Percentiles rank a stretch among this genome's conserved stretches.
Evolutionary conservation across 2,797 vertebrate genomes (phyloP).

Genomic region (Falco rusticolus): DNA sequence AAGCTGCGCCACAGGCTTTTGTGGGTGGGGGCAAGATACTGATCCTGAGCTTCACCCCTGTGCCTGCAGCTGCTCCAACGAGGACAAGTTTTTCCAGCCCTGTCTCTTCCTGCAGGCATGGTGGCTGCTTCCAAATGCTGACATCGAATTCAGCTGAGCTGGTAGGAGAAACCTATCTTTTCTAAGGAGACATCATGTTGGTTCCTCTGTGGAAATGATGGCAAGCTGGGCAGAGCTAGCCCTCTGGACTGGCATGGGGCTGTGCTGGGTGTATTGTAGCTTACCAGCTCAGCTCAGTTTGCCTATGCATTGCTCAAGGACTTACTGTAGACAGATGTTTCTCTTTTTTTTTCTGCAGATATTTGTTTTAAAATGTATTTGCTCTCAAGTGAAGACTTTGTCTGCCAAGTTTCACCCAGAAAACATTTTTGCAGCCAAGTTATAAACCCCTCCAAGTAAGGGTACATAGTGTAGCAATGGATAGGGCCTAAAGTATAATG

Average conservation of each 20-base stretch:
- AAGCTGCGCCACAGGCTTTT: neutral
- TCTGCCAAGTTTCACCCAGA: conserved; percentile 24
- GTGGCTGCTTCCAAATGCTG: neutral
- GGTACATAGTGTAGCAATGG: neutral
- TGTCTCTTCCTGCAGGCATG: neutral
- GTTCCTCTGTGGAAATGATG: neutral
- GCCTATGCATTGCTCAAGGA: neutral
- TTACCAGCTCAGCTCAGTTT: neutral
- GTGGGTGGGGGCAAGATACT: fast-evolving
- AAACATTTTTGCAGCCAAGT: conserved; percentile 60
- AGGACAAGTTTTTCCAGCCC: neutral
- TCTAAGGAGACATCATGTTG: neutral
- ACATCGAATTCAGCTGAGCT: neutral
- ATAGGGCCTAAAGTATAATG: conserved; percentile 26
- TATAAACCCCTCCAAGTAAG: conserved; percentile 32
- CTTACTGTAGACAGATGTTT: neutral
- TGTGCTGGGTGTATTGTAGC: neutral
- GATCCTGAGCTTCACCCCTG: neutral
- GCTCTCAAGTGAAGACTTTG: neutral
- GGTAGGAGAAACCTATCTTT: neutral
- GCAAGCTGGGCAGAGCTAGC: neutral
- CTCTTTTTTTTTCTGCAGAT: neutral
- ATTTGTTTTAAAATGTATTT: conserved; percentile 40
- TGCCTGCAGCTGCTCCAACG: neutral
- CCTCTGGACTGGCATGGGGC: neutral